Conservation (phyloP, 30 jellyfish, hydroid and myxozoan genomes). For the Calvadosia cruxmelitensis region DNA sequence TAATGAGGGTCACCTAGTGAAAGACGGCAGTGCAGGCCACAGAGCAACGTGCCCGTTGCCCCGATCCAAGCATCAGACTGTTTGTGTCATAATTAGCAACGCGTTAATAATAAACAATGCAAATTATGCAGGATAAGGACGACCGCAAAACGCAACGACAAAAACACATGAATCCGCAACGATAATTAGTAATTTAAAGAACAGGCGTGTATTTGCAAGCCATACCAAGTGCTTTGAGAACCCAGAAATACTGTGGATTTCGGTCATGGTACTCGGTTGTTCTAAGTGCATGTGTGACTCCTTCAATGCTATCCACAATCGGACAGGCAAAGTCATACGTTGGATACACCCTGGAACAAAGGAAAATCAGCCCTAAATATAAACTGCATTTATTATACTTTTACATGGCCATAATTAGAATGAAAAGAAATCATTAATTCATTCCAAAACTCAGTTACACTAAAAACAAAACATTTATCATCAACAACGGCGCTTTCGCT, state of each 20-base stretch:
- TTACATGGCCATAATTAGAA: too few species aligned
- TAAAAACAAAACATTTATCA: too few species aligned
- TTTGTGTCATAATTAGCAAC: conserved; percentile 41
- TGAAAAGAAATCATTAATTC: too few species aligned
- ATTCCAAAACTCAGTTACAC: too few species aligned
- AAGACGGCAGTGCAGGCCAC: too few species aligned
- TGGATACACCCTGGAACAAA: conserved; percentile 82
- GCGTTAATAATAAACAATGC: conserved; percentile 48
- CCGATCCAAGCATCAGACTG: too few species aligned
- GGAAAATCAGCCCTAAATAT: conserved; percentile 16
- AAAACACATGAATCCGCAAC: conserved; percentile 3
- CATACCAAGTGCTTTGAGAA: conserved; percentile 73
- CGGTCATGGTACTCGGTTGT: conserved; percentile 97
- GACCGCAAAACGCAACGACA: conserved; percentile 4
- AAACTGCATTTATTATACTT: conserved; percentile 28
- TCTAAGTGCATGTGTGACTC: conserved; percentile 96
- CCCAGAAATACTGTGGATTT: conserved; percentile 80
- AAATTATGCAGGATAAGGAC: conserved; percentile 33
- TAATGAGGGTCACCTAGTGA: too few species aligned
- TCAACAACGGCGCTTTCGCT: too few species aligned
- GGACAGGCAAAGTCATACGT: conserved; percentile 99
- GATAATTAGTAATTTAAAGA: too few species aligned
- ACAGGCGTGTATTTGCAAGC: too few species aligned
- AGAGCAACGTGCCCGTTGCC: too few species aligned
- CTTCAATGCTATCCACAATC: conserved; percentile 94